phyloP scores from a whole-genome alignment of 2,113 vertebrate species.

The Xyliphius kryptos region DNA sequence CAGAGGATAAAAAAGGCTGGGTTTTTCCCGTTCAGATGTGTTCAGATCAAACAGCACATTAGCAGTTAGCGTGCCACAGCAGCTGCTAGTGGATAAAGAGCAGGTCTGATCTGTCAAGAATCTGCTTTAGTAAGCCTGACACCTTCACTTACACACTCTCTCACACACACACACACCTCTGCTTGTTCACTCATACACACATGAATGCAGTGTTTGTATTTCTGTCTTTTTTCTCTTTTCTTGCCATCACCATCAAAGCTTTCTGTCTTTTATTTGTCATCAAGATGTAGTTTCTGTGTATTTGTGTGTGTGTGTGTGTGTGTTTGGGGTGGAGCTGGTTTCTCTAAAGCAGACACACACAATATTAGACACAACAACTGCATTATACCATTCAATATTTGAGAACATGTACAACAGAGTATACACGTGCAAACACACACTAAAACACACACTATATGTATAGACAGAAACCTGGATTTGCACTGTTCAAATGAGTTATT shows the following conservation, averaged over 20 bases:
- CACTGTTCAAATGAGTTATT: no score
- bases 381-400: slow-evolving; percentile 11
- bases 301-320: slow-evolving; percentile 12
- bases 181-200: slow-evolving; percentile 12
- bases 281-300: not conserved
- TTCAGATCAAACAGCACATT: slow-evolving; percentile 32
- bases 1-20: not conserved
- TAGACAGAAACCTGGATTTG: no score
- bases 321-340: not conserved
- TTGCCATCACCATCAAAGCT: slow-evolving; percentile 24
- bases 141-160: slow-evolving; percentile 10
- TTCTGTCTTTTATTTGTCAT: slow-evolving; percentile 18
- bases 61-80: slow-evolving; percentile 21
- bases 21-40: slow-evolving; percentile 39
- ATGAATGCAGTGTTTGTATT: slow-evolving; percentile 24
- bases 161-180: slow-evolving; percentile 6
- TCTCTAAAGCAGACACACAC: slow-evolving; percentile 12
- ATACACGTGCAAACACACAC: no score
- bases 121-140: slow-evolving; percentile 23
- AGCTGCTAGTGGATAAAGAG: slow-evolving; percentile 31
- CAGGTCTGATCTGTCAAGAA: slow-evolving; percentile 35
- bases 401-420: no score
- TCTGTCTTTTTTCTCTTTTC: slow-evolving; percentile 10
- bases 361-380: slow-evolving; percentile 24
- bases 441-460: no score